Percentiles rank a stretch among this genome's conserved stretches.
phyloP scores from a whole-genome alignment of 2,888 invertebrate species.

The Matsumyia berberina region DNA sequence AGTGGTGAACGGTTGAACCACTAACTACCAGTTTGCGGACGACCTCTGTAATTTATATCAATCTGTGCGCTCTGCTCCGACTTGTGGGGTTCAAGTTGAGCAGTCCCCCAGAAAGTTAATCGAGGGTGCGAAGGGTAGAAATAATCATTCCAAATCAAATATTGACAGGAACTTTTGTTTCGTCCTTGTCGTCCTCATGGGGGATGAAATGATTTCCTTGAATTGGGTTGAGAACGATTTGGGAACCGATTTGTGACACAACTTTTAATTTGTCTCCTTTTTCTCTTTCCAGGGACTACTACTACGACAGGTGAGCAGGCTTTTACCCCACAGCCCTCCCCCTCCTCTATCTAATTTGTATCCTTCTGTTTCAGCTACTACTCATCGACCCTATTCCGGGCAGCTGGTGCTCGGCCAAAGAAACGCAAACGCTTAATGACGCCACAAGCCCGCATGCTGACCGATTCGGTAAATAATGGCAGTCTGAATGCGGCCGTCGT shows the following conservation, averaged over 20 bases:
- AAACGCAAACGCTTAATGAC: constrained; percentile 84
- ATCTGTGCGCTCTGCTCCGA: constrained; percentile 49
- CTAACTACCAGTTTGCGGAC: constrained; percentile 74
- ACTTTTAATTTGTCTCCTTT: constrained; percentile 68
- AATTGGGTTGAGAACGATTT: constrained; percentile 10
- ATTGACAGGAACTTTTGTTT: constrained; percentile 71
- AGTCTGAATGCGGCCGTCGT: constrained; percentile 81
- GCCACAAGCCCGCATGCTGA: constrained; percentile 79
- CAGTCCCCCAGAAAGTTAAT: constrained; percentile 48
- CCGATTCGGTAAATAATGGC: constrained; percentile 80
- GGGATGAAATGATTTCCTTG: constrained; percentile 1
- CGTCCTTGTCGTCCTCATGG: constrained; percentile 20
- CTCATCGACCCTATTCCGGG: constrained; percentile 83
- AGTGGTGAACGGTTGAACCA: constrained; percentile 67
- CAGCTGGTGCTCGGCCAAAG: constrained; percentile 83
- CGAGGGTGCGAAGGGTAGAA: constrained; percentile 56
- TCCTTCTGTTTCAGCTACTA: constrained; percentile 81
- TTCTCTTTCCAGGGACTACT: constrained; percentile 86
- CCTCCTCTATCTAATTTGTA: neutral
- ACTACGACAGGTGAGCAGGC: constrained; percentile 85
- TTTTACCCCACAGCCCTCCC: neutral
- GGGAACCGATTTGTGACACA: constrained; percentile 1
- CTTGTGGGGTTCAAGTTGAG: constrained; percentile 34
- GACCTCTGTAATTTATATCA: constrained; percentile 75
- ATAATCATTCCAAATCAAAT: constrained; percentile 71